A percentile compares a stretch with the other conserved stretches of the same genome.
phyloP scores from a whole-genome alignment of 2,113 vertebrate genomes.

The Trichechus manatus region DNA sequence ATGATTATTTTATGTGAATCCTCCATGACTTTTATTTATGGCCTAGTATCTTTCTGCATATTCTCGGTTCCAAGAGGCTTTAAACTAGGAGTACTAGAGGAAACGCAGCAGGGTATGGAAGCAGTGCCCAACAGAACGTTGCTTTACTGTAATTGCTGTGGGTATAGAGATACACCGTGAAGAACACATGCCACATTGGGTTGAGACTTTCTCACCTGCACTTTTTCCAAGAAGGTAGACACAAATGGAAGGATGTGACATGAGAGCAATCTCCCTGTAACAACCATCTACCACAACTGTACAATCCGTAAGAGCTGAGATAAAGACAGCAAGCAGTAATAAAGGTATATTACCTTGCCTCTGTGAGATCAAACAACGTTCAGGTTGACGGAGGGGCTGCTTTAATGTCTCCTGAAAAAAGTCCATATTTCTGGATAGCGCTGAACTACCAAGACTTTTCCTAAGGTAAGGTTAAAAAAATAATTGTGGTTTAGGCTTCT shows the following conservation, averaged over 20 bases:
- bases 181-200: background rate
- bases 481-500: constrained; percentile 70
- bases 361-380: constrained; percentile 65
- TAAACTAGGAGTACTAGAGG: background rate
- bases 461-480: constrained; percentile 81
- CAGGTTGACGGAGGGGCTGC: constrained; percentile 31
- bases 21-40: background rate
- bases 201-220: constrained; percentile 32
- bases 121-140: background rate
- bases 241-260: constrained; percentile 40
- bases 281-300: background rate
- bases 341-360: constrained; percentile 25
- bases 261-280: constrained; percentile 30
- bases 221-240: constrained; percentile 41
- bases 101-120: background rate
- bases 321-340: constrained; percentile 59
- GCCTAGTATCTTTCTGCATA: background rate
- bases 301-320: constrained; percentile 30
- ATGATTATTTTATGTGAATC: background rate
- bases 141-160: background rate
- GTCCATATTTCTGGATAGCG: constrained; percentile 64
- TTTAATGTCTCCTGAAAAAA: constrained; percentile 74
- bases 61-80: constrained; percentile 1
- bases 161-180: background rate
- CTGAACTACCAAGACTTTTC: constrained; percentile 72